Conservation (phyloP, 2,113 vertebrate species). For the Osmerus eperlanus region DNA sequence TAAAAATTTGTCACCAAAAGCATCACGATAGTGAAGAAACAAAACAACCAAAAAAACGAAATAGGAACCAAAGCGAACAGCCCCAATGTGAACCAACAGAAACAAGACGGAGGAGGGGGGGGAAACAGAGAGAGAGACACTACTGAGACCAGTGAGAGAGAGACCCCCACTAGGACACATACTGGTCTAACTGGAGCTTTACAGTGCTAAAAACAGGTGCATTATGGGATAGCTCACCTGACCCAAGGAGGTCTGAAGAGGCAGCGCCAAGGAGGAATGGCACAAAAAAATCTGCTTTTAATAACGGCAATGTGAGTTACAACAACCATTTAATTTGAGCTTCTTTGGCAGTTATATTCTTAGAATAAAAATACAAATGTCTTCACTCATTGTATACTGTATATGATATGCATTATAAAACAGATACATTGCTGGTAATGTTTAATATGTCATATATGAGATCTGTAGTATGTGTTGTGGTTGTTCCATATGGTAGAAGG, state of each 20-base stretch:
- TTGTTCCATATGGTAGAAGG: not conserved
- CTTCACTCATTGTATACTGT: too few relatives aligned
- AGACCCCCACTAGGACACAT: constrained; percentile 57
- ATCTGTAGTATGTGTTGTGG: not conserved
- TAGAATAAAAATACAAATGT: too few relatives aligned
- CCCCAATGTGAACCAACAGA: constrained; percentile 24
- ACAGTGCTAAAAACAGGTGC: not conserved
- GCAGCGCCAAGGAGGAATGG: constrained; percentile 9
- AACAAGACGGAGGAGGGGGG: constrained; percentile 50
- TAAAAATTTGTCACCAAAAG: too few relatives aligned
- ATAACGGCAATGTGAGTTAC: not conserved
- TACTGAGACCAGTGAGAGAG: constrained; percentile 54
- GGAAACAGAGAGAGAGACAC: constrained; percentile 61
- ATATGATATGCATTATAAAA: too few relatives aligned
- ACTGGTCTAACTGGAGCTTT: constrained; percentile 36
- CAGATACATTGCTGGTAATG: too few relatives aligned
- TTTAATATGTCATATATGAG: not conserved
- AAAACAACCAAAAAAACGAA: constrained; percentile 40
- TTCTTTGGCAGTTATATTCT: too few relatives aligned
- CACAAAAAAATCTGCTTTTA: constrained; percentile 3
- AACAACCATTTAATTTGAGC: too few relatives aligned
- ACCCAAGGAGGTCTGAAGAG: constrained; percentile 70
- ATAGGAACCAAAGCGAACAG: constrained; percentile 20
- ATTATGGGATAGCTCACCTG: constrained; percentile 53
- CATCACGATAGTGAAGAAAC: not conserved